Conservation (phyloP, 2,113 vertebrate genomes). For the Oxyura jamaicensis region DNA sequence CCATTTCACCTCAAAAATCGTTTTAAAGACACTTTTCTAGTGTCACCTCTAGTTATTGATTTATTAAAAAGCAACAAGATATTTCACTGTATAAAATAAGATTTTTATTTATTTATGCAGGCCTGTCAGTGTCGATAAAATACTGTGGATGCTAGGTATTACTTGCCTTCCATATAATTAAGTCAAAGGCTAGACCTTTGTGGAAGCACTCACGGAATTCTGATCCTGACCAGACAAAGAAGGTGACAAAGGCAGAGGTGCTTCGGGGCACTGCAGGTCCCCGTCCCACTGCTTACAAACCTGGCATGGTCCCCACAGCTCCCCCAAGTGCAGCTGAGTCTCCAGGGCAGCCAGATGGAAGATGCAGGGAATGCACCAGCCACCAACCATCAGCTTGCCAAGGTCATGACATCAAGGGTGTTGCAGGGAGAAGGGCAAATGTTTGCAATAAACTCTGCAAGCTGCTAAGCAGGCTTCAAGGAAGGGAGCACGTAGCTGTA, state of each 20-base stretch:
- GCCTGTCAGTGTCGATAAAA: conserved; percentile 43
- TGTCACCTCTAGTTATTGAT: conserved; percentile 31
- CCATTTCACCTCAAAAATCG: conserved; percentile 3
- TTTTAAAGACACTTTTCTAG: background rate
- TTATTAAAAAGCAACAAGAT: conserved; percentile 55
- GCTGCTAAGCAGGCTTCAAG: background rate
- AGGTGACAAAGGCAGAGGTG: background rate
- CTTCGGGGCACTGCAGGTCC: background rate
- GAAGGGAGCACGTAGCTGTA: fast-evolving
- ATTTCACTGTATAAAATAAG: conserved; percentile 26
- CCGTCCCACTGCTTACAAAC: no score
- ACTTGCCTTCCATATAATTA: background rate
- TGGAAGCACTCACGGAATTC: background rate
- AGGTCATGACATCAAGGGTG: background rate
- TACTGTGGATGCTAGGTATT: background rate
- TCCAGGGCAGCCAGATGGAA: background rate
- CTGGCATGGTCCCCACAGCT: fast-evolving
- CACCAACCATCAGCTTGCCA: background rate
- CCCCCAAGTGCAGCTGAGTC: background rate
- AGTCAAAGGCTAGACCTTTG: background rate
- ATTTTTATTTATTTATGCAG: conserved; percentile 52
- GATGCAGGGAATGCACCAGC: background rate
- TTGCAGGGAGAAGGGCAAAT: fast-evolving
- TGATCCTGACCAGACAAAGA: background rate
- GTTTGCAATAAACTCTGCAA: background rate